phyloP scores from a whole-genome alignment of 2,113 vertebrate genomes.

The Aix galericulata region DNA sequence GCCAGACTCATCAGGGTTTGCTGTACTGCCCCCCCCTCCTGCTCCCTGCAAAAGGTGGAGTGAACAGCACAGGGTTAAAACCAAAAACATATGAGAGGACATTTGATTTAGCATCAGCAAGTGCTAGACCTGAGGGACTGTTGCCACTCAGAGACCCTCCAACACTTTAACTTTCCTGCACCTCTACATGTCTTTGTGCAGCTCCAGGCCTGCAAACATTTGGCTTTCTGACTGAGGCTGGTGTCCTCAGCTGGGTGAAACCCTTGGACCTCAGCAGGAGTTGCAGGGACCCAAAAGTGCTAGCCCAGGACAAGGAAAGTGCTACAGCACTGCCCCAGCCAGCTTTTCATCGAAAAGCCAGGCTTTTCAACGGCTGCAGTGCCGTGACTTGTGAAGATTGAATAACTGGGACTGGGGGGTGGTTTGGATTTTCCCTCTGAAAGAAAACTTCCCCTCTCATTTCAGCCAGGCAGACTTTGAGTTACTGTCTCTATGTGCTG shows the following conservation, averaged over 20 bases:
- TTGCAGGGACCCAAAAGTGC: not conserved
- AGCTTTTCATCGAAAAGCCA: not conserved
- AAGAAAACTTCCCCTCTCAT: not conserved
- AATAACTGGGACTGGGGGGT: accelerated
- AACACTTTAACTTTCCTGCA: not conserved
- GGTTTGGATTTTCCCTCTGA: not conserved
- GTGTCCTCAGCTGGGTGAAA: not conserved
- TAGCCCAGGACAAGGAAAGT: not conserved
- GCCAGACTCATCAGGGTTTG: not conserved
- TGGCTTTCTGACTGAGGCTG: not conserved
- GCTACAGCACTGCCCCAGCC: not conserved
- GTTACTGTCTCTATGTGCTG: not conserved
- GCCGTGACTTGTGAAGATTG: not conserved
- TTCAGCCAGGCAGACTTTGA: not conserved
- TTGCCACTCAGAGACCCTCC: not conserved
- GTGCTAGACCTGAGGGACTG: not conserved
- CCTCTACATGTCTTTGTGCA: not conserved
- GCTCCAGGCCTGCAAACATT: accelerated
- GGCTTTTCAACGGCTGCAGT: not conserved
- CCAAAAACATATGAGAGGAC: not conserved
- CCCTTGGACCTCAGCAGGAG: not conserved
- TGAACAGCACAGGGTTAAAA: not conserved
- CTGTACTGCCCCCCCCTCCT: not conserved
- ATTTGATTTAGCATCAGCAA: not conserved
- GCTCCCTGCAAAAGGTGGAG: accelerated